Base-by-base conservation (phyloP, 1,140 invertebrate species). In the Heliconius himera region DNA sequence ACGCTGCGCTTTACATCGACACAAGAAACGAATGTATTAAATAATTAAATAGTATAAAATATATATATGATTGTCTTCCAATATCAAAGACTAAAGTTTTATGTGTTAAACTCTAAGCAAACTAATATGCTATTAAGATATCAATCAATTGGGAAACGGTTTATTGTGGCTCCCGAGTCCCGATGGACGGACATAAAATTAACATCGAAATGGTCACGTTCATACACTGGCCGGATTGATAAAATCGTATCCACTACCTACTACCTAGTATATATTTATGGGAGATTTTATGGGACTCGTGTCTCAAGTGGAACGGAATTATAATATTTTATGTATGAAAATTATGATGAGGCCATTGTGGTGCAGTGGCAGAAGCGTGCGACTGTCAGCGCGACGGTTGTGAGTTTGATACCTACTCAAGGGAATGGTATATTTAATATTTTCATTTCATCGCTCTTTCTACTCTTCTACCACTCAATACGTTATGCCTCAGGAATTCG, bases 51-150 rank as follows among this genome's bases (percentile, higher is more conserved):
- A 51, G 51, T n/a, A 54, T 54, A n/a, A 16, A 46, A 46, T 16
- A 46, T 46, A 46, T 16, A 46, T 16, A 16, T 46, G 41, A 46
- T 16, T 46, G 41, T 46, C 41, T 46, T 16, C 13, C 41, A 46
- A 46, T 5, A 46, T 46, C 41, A 46, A 46, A 46, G 41, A 46
- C 41, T 46, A 4, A 46, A 46, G 41, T 60, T 22, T 60, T 33
- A 71, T 71, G 16, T 71, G n/a, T 71, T 41, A 38, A 72, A 72
- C 16, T 38, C 70, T 5, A 38, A 72, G 81, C 74, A 74, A 77
- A 81, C 81, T 86, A 84, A 83, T 85, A 73, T 36, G 74, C 88
- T 84, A 87, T 88, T 87, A 88, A 89, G 87, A 89, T 89, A 90
- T 90, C 87, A 88, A 90, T 90, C 89, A 90, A 80, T 80, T 60